Evolutionary conservation across 2,113 vertebrate species (phyloP).

Genomic region (Corythornis madagascariensis): DNA sequence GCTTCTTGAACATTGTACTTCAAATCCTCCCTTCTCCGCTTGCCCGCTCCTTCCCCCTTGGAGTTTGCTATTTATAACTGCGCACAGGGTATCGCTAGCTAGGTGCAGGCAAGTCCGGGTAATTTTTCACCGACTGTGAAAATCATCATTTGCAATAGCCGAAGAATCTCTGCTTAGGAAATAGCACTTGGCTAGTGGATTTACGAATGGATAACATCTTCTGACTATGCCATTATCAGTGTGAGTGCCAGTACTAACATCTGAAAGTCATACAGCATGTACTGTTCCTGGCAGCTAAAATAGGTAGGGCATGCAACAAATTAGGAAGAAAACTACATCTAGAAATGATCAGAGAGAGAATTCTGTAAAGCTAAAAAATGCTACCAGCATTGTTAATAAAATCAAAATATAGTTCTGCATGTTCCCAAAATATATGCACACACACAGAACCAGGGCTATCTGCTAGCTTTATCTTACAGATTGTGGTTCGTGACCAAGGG

Average conservation of each 20-base stretch:
- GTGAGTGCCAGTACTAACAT: constrained; percentile 13
- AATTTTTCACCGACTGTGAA: constrained; percentile 45
- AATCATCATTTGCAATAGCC: constrained; percentile 39
- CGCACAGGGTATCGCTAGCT: constrained; percentile 1
- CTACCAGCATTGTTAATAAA: background rate
- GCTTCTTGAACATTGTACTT: constrained; percentile 83
- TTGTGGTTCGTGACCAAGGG: constrained; percentile 26
- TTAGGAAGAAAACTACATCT: background rate
- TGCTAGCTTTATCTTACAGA: background rate
- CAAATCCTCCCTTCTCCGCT: constrained; percentile 43
- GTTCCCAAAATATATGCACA: accelerated
- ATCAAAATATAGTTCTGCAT: background rate
- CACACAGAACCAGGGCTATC: background rate
- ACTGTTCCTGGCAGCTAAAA: background rate
- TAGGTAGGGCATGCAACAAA: background rate
- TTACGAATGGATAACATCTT: constrained; percentile 31
- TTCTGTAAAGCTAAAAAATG: background rate
- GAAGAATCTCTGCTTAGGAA: constrained; percentile 27
- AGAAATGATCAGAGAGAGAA: background rate
- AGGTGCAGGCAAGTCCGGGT: constrained; percentile 1
- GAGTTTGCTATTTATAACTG: constrained; percentile 63
- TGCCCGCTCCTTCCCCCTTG: background rate
- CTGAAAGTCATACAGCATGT: constrained; percentile 25
- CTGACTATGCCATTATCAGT: constrained; percentile 38
- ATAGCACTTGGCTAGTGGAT: constrained; percentile 3